Percentiles rank a stretch among this genome's conserved stretches.
Conservation (phyloP, 2,797 vertebrate species). For the Hippopotamyrus pictus region DNA sequence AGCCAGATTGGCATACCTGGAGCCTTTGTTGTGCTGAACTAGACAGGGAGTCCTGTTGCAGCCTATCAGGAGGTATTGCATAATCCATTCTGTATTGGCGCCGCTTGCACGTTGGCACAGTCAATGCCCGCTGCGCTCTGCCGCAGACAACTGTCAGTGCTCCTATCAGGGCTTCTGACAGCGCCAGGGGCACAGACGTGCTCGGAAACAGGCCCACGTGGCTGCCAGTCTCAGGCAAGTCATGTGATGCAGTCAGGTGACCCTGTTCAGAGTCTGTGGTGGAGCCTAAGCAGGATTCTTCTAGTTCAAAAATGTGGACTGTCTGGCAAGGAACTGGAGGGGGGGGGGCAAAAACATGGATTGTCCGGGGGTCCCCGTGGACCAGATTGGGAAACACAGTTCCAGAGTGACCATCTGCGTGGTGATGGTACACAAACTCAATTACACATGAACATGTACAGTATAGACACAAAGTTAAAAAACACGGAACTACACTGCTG, state of each 20-base stretch:
- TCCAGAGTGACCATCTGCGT: background rate
- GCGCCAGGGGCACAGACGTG: background rate
- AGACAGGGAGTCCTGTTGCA: constrained; percentile 22
- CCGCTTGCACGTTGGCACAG: constrained; percentile 21
- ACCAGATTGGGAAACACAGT: background rate
- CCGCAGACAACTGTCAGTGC: constrained; percentile 22
- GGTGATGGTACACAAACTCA: background rate
- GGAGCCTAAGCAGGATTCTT: background rate
- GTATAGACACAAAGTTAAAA: background rate
- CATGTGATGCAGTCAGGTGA: background rate
- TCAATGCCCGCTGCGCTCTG: constrained; percentile 17
- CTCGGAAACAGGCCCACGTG: background rate
- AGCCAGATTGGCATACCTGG: background rate
- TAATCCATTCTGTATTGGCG: constrained; percentile 26
- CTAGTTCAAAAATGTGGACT: background rate
- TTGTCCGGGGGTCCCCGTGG: background rate
- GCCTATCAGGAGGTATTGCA: constrained; percentile 23
- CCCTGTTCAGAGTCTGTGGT: background rate
- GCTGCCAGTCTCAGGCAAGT: background rate
- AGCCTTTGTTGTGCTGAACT: constrained; percentile 23
- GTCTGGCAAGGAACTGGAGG: background rate
- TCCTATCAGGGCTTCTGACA: constrained; percentile 16
- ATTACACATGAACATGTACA: background rate
- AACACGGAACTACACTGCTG: background rate
- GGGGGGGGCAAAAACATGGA: background rate